Evolutionary conservation across 2,113 vertebrate species (phyloP).

Genomic region (Limnothrissa miodon): DNA sequence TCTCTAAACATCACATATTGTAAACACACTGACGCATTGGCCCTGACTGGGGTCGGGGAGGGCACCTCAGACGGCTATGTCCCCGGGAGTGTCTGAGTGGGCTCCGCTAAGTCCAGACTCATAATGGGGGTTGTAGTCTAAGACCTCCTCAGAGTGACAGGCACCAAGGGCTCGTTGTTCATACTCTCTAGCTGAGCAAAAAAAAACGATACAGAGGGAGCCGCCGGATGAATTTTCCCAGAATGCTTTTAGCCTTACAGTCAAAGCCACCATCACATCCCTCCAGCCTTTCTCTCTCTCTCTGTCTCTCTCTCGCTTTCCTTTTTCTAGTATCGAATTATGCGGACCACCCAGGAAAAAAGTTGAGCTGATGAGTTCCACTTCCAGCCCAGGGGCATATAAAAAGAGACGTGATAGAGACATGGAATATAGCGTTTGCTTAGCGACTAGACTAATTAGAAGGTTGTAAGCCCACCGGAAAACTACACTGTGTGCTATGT

Average conservation of each 20-base stretch:
- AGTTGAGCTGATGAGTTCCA: neutral
- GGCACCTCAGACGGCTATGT: neutral
- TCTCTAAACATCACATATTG: too few species aligned
- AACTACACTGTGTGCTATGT: conserved; percentile 1
- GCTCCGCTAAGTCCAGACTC: neutral
- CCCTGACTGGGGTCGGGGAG: neutral
- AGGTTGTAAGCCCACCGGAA: neutral
- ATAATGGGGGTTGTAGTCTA: neutral
- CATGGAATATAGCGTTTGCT: neutral
- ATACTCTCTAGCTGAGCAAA: neutral
- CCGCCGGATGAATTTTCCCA: neutral
- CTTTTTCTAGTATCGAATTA: conserved; percentile 29
- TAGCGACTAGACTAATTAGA: neutral
- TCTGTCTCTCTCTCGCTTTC: too few species aligned
- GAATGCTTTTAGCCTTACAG: neutral
- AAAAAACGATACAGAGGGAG: neutral
- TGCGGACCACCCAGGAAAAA: conserved; percentile 25
- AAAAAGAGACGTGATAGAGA: neutral
- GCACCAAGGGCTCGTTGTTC: neutral
- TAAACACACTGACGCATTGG: neutral
- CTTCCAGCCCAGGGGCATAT: neutral
- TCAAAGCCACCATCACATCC: neutral
- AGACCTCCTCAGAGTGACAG: neutral
- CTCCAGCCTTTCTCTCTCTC: conserved; percentile 19
- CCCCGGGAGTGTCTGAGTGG: neutral